Evolutionary conservation across 2,888 invertebrate genomes (phyloP), one percentile per base, ranked within the genome.

Genomic region (Sphaerophoria rueppellii): DNA sequence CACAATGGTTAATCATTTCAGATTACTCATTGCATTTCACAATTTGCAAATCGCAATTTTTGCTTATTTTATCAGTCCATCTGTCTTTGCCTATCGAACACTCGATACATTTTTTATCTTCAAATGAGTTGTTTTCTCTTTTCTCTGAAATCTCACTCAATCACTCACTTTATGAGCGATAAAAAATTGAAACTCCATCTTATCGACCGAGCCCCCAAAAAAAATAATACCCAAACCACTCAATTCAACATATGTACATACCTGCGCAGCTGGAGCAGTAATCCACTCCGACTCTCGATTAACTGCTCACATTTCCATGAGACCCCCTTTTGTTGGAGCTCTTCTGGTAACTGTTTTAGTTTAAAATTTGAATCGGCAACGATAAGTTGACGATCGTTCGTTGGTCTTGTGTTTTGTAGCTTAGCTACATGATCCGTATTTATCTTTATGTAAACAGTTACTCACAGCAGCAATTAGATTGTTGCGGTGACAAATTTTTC

Each of bases 321-420:
- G 60, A 69, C 80, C 67, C 61, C 72, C 79, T 54, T 67, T 76
- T 12, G 12, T 24, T 43, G 12, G 43, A 24, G 24, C 24, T 24
- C 24, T 46, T 46, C 16, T 50, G 14, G 16, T 16, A 16, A 16
- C 24, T 60, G 40, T 35, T 57, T 58, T 40, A 83, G 83, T 83
- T 69, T 76, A 61, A 14, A 46, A 80, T 69, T 80, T 75, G 83
- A 83, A 83, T 83, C 80, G 80, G 83, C 72, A 72, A 75, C 75
- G 83, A 83, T 83, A 80, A 83, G 83, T 80, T 55, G 58, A 60
- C 60, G 80, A 83, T 75, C 80, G 79, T 48, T 63, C 12, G 6
- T 40, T 6, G 6, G 40, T 40, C 9, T 40, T 40, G 40, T 40
- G 69, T 58, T 58, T 34, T 58, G 40, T 40, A 6, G 6, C 12